Percentiles rank a stretch among this genome's conserved stretches.
phyloP scores from a whole-genome alignment of 2,797 vertebrate species.

The Masticophis lateralis region DNA sequence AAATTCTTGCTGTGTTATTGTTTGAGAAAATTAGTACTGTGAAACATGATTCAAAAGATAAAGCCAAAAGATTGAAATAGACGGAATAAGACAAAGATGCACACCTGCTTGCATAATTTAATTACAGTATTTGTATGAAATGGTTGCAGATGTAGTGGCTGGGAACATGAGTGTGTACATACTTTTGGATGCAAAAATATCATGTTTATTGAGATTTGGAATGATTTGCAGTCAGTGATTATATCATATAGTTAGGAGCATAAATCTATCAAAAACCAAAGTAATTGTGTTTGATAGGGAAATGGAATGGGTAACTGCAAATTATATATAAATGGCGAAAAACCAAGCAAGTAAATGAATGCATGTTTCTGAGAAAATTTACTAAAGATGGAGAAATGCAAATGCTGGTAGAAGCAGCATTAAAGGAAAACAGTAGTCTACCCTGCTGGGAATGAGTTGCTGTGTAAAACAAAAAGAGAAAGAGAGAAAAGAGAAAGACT shows the following conservation, averaged over 20 bases:
- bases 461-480: neutral
- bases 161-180: neutral
- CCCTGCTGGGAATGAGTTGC: neutral
- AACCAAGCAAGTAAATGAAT: neutral
- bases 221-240: neutral
- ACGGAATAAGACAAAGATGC: neutral
- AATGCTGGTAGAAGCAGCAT: neutral
- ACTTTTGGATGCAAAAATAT: neutral
- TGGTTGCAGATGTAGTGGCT: neutral
- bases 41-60: neutral
- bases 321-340: neutral
- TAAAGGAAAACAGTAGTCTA: neutral
- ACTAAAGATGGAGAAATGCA: neutral
- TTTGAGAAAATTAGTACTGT: neutral
- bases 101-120: neutral
- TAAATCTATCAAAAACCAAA: neutral
- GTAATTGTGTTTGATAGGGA: neutral
- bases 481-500: neutral
- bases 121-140: neutral
- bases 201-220: neutral
- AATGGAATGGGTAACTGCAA: neutral
- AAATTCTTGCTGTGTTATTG: neutral
- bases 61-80: neutral
- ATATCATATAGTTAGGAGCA: neutral
- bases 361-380: neutral